Percentiles rank a stretch among this genome's conserved stretches.
Evolutionary conservation across 2,888 invertebrate genomes (phyloP).

Genomic region (Mechanitis messenoides): DNA sequence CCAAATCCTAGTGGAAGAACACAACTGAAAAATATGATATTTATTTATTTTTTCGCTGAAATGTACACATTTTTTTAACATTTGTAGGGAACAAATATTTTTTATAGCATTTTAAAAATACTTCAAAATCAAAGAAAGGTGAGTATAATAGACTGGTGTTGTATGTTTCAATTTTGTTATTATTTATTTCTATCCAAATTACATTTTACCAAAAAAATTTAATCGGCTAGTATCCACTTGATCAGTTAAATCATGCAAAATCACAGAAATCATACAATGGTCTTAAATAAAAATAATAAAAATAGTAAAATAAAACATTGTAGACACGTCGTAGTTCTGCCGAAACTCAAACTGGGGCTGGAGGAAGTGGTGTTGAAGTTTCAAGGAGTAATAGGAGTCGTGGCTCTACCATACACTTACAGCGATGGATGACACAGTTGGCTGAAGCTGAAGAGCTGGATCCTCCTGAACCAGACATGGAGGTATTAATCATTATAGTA

Average conservation of each 20-base stretch:
- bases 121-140: too few species aligned
- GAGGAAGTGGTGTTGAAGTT: constrained; percentile 59
- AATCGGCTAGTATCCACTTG: constrained; percentile 6
- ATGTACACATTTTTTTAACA: too few species aligned
- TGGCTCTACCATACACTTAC: constrained; percentile 84
- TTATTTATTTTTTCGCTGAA: too few species aligned
- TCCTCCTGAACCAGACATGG: constrained; percentile 75
- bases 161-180: too few species aligned
- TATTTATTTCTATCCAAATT: too few species aligned
- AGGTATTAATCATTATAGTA: constrained; percentile 45
- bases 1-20: too few species aligned
- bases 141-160: too few species aligned
- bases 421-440: constrained; percentile 88
- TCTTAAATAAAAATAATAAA: neutral
- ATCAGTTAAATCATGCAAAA: neutral
- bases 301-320: constrained; percentile 11
- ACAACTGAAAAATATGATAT: too few species aligned
- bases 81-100: too few species aligned
- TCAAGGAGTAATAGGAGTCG: constrained; percentile 76
- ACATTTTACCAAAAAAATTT: too few species aligned
- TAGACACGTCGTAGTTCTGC: constrained; percentile 68
- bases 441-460: constrained; percentile 78
- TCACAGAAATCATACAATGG: neutral
- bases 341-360: constrained; percentile 65
- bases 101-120: too few species aligned